Conservation (phyloP, 2,888 invertebrate species). For the Eilema griseolum region DNA sequence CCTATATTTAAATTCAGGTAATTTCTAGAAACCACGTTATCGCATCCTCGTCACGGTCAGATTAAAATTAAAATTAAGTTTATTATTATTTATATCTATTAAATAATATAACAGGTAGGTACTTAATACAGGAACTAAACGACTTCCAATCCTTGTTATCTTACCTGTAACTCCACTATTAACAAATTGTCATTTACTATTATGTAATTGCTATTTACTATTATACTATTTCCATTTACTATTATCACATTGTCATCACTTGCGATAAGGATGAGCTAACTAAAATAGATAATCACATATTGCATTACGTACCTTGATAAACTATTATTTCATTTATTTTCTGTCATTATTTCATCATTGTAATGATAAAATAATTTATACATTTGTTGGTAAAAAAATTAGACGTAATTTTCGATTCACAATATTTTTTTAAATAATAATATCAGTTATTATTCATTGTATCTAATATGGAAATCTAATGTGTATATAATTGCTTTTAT, state of each 20-base stretch:
- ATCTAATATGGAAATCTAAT: background rate
- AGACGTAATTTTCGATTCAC: background rate
- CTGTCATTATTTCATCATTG: conserved; percentile 1
- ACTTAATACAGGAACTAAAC: background rate
- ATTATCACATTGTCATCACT: background rate
- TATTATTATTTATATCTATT: background rate
- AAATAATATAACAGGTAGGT: background rate
- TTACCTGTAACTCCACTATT: background rate
- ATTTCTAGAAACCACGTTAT: background rate
- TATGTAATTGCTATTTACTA: background rate
- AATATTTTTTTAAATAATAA: conserved; percentile 5
- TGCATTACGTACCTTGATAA: background rate
- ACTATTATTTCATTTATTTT: conserved; percentile 4
- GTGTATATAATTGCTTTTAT: background rate
- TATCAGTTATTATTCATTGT: background rate
- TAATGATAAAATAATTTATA: conserved; percentile 2
- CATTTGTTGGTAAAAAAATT: conserved; percentile 5
- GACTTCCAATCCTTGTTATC: background rate
- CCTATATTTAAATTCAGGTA: background rate
- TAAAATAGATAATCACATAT: background rate
- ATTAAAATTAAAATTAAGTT: background rate
- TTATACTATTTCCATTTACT: background rate
- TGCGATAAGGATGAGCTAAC: background rate
- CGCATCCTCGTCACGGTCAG: background rate
- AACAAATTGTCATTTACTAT: background rate